Evolutionary conservation across 1,140 invertebrate species (phyloP).

Genomic region (Sesamia nonagrioides): DNA sequence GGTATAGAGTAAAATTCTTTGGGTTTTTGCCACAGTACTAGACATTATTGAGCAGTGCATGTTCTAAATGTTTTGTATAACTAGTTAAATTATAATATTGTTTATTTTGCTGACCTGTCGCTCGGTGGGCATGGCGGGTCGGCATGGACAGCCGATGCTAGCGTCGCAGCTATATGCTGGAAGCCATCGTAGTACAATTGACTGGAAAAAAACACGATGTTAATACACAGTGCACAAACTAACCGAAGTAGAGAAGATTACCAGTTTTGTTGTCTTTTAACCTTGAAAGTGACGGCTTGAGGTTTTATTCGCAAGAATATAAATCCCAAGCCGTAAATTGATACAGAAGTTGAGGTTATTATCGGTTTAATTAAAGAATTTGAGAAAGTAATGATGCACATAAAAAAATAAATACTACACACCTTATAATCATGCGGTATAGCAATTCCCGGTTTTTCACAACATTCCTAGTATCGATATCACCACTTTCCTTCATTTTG

Average conservation of each 20-base stretch:
- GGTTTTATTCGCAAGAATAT: too few species aligned
- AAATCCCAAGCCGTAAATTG: too few species aligned
- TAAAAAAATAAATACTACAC: slow-evolving; percentile 54
- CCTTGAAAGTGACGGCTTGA: too few species aligned
- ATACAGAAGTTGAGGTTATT: too few species aligned
- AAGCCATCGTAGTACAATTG: slow-evolving; percentile 98
- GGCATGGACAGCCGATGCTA: slow-evolving; percentile 94
- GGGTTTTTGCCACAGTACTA: too few species aligned
- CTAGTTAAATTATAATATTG: neutral
- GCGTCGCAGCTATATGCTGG: slow-evolving; percentile 94
- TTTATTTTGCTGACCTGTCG: slow-evolving; percentile 89
- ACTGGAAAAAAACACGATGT: slow-evolving; percentile 88
- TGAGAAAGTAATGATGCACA: neutral
- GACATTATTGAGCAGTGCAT: neutral
- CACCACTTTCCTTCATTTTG: slow-evolving; percentile 88
- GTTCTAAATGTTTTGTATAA: too few species aligned
- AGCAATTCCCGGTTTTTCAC: slow-evolving; percentile 94
- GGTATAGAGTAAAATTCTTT: too few species aligned
- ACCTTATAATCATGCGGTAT: slow-evolving; percentile 97
- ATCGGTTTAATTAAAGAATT: neutral
- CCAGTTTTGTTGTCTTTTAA: too few species aligned
- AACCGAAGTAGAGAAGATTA: neutral
- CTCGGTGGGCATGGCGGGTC: slow-evolving; percentile 98
- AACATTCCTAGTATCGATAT: slow-evolving; percentile 91
- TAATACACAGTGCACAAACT: neutral